Evolutionary conservation across 1,140 invertebrate genomes (phyloP).

Genomic region (Anoplophora glabripennis): DNA sequence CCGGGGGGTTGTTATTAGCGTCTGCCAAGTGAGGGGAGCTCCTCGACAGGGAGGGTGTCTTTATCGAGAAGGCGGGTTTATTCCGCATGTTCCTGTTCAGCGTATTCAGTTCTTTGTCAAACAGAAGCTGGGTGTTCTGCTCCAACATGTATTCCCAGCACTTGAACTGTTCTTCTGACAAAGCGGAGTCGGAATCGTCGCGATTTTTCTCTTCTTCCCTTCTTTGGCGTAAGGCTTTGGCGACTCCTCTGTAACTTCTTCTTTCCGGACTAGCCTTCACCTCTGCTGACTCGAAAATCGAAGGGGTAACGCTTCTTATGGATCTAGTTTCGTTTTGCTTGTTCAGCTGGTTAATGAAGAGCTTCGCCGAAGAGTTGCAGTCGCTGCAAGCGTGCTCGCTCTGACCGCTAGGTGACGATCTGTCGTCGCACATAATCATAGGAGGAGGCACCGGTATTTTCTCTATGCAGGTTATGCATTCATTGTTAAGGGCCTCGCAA

Average conservation of each 20-base stretch:
- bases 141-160: conserved; percentile 93
- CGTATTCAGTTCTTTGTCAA: conserved; percentile 84
- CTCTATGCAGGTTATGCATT: conserved; percentile 56
- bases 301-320: conserved; percentile 43
- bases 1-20: conserved; percentile 31
- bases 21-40: conserved; percentile 59
- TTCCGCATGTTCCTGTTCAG: conserved; percentile 60
- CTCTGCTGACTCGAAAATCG: conserved; percentile 45
- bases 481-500: conserved; percentile 58
- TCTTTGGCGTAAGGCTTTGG: conserved; percentile 53
- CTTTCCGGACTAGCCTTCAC: conserved; percentile 48
- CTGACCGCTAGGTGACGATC: conserved; percentile 79
- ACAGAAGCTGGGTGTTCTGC: conserved; percentile 83
- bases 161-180: conserved; percentile 82
- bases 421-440: conserved; percentile 55
- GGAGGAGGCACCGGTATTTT: conserved; percentile 47
- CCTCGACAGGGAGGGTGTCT: conserved; percentile 54
- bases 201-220: conserved; percentile 54
- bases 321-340: conserved; percentile 41
- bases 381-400: conserved; percentile 68
- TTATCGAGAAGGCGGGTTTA: conserved; percentile 49
- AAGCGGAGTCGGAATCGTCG: conserved; percentile 60
- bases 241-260: conserved; percentile 57
- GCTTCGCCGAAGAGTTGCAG: conserved; percentile 52
- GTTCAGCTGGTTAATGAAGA: conserved; percentile 44